Percentiles rank a stretch among this genome's conserved stretches.
Conservation (phyloP, 2,888 invertebrate species). For the Clostera curtula region DNA sequence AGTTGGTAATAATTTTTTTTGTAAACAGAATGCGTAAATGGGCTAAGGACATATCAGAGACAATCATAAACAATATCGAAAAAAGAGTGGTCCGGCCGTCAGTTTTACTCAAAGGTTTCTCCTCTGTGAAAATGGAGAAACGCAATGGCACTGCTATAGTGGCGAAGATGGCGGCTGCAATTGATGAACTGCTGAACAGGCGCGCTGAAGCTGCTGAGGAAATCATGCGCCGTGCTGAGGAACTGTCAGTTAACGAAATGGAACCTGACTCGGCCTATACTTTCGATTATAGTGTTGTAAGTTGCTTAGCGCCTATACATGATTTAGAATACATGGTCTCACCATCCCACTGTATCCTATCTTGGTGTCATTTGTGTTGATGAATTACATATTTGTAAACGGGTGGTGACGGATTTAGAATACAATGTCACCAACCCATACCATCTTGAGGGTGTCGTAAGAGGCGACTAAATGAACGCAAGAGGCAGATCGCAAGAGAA, state of each 20-base stretch:
- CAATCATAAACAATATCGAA: conserved; percentile 41
- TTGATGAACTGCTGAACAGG: conserved; percentile 42
- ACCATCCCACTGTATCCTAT: too few relatives aligned
- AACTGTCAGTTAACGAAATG: conserved; percentile 28
- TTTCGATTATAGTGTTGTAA: conserved; percentile 52
- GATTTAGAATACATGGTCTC: too few relatives aligned
- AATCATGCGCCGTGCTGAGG: conserved; percentile 54
- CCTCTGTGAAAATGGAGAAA: conserved; percentile 37
- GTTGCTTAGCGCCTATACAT: too few relatives aligned
- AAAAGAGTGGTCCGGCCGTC: conserved; percentile 44
- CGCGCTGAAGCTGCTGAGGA: conserved; percentile 47
- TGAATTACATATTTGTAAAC: too few relatives aligned
- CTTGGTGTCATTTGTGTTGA: too few relatives aligned
- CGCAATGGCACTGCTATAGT: conserved; percentile 54
- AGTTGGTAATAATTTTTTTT: too few relatives aligned
- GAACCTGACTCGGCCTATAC: conserved; percentile 32
- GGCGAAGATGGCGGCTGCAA: conserved; percentile 37
- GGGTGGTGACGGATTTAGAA: too few relatives aligned
- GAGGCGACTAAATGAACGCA: too few relatives aligned
- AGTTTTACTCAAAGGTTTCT: conserved; percentile 42
- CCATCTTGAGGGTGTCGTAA: too few relatives aligned
- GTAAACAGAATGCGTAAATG: conserved; percentile 44
- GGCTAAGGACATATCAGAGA: conserved; percentile 49
- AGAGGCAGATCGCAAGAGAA: too few relatives aligned
- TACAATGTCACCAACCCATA: too few relatives aligned